A percentile compares a stretch with the other conserved stretches of the same genome.
Evolutionary conservation across 53 echinoderm and acorn worm species (phyloP).

Genomic region (Paracentrotus lividus): DNA sequence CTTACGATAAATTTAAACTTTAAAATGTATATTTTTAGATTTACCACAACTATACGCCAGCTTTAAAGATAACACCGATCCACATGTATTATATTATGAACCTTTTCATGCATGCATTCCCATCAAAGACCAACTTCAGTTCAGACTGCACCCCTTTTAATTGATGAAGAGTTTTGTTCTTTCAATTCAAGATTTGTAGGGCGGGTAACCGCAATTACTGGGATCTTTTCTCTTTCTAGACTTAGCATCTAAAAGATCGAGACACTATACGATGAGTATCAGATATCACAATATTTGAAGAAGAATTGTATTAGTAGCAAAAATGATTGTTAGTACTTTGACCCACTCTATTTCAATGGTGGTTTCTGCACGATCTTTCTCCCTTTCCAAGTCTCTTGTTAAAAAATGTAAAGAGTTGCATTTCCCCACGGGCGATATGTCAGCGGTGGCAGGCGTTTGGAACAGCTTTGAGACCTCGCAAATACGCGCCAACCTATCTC

Average conservation of each 20-base stretch:
- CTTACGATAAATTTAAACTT: neutral
- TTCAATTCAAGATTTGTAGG: slow-evolving; percentile 50
- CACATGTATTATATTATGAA: too few species aligned
- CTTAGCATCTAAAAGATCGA: neutral
- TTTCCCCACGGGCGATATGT: slow-evolving; percentile 62
- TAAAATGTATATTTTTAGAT: neutral
- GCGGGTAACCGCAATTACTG: slow-evolving; percentile 51
- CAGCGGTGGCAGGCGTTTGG: slow-evolving; percentile 45
- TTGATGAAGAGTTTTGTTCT: slow-evolving; percentile 53
- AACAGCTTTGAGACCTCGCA: slow-evolving; percentile 36
- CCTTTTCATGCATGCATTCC: neutral
- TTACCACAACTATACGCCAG: too few species aligned
- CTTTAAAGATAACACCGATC: too few species aligned
- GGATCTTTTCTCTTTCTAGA: neutral
- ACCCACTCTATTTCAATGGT: slow-evolving; percentile 36
- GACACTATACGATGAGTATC: slow-evolving; percentile 29
- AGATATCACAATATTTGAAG: slow-evolving; percentile 62
- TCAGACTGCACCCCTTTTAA: slow-evolving; percentile 52
- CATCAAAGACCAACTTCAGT: neutral
- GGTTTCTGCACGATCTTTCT: slow-evolving; percentile 51
- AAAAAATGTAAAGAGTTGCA: slow-evolving; percentile 69
- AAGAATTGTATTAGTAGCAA: slow-evolving; percentile 42
- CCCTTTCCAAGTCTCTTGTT: slow-evolving; percentile 42
- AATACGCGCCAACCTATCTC: slow-evolving; percentile 27
- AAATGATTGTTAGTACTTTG: slow-evolving; percentile 62